These are phyloP conservation scores for Asbolus verrucosus DNA, from an alignment of 1,140 invertebrate species.

Conservation along the genomic window DNA sequence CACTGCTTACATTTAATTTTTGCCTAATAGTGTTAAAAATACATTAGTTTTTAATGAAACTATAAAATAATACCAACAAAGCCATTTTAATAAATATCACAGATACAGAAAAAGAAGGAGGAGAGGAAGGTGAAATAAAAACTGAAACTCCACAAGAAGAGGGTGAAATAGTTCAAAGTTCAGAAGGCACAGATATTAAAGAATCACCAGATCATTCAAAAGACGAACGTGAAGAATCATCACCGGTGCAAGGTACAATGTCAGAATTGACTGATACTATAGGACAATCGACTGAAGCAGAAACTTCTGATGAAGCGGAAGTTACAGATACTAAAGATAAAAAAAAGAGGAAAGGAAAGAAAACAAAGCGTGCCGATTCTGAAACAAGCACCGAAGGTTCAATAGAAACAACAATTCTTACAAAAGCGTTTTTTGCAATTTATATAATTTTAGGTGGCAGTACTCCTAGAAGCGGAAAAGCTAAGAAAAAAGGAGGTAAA, in stretches of 20 bases:
- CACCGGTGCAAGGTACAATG: conserved; percentile 7
- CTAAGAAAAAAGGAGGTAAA: conserved; percentile 63
- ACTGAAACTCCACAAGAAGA: conserved; percentile 9
- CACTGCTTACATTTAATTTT: too few relatives aligned
- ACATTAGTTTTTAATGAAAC: not conserved
- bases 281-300: conserved; percentile 12
- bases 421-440: too few relatives aligned
- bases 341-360: conserved; percentile 10
- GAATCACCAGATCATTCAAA: conserved; percentile 9
- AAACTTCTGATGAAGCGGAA: conserved; percentile 14
- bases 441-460: not conserved
- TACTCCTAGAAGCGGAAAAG: conserved; percentile 48
- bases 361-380: conserved; percentile 3
- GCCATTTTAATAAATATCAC: not conserved
- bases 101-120: conserved; percentile 14
- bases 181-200: conserved; percentile 17
- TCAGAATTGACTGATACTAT: conserved; percentile 23
- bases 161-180: not conserved
- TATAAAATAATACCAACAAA: not conserved
- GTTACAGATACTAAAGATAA: conserved; percentile 5
- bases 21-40: too few relatives aligned
- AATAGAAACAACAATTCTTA: conserved; percentile 13
- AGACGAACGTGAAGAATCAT: conserved; percentile 16
- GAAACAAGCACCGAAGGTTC: conserved; percentile 16
- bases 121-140: conserved; percentile 4